Evolutionary conservation across 2,888 invertebrate genomes (phyloP).

Genomic region (Polylopha cassiicola): DNA sequence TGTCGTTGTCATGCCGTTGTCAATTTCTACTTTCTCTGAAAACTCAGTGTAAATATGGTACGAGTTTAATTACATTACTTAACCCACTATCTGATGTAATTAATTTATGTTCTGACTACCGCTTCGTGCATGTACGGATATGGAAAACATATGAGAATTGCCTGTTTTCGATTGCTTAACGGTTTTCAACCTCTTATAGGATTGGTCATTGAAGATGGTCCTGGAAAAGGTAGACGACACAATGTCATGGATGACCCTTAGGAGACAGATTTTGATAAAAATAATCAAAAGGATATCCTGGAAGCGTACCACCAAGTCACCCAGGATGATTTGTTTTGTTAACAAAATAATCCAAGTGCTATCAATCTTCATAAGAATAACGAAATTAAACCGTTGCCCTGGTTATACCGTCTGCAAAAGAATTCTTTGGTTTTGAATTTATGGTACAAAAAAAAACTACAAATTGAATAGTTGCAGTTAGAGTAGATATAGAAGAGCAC

Average conservation of each 20-base stretch:
- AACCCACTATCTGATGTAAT: constrained; percentile 12
- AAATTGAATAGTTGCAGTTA: no score
- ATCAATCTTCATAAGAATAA: constrained; percentile 68
- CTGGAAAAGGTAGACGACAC: no score
- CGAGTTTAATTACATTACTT: constrained; percentile 18
- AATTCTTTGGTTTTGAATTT: no score
- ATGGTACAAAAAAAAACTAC: no score
- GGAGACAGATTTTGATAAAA: constrained; percentile 27
- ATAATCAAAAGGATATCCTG: constrained; percentile 57
- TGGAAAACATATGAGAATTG: no score
- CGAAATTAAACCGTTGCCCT: constrained; percentile 56
- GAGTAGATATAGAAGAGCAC: no score
- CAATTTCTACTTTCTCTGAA: constrained; percentile 18
- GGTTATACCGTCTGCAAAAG: no score
- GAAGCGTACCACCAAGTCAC: constrained; percentile 37
- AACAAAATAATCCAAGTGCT: constrained; percentile 59
- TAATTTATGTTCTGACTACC: constrained; percentile 4
- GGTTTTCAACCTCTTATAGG: no score
- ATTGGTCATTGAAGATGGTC: no score
- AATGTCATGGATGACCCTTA: no score
- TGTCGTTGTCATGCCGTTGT: constrained; percentile 12
- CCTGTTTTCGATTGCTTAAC: no score
- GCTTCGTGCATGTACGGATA: background rate
- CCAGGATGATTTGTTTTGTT: constrained; percentile 43
- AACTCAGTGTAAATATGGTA: constrained; percentile 13